A percentile compares a stretch with the other conserved stretches of the same genome.
Evolutionary conservation across 2,888 invertebrate genomes (phyloP).

Genomic region (Platycnemis pennipes): DNA sequence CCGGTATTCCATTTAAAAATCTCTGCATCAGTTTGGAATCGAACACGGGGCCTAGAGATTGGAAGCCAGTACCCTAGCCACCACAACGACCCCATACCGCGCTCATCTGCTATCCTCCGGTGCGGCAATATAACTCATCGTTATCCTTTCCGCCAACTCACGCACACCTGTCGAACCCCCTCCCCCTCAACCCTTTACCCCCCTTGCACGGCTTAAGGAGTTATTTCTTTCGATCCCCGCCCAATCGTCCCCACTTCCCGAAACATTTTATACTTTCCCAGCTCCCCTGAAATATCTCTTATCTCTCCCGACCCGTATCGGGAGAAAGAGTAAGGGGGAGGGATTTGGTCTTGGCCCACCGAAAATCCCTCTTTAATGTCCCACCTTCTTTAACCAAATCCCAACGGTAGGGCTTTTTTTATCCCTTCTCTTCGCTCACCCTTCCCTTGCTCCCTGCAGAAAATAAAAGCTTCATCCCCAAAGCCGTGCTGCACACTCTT

Average conservation of each 20-base stretch:
- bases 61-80: too few relatives aligned
- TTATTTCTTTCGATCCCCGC: neutral
- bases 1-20: too few relatives aligned
- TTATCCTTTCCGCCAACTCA: neutral
- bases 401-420: neutral
- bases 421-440: neutral
- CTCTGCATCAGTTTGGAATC: too few relatives aligned
- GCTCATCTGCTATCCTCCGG: too few relatives aligned
- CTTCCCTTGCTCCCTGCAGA: neutral
- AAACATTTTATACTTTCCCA: too few relatives aligned
- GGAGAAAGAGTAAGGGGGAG: neutral
- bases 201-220: neutral
- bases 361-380: slow-evolving; percentile 24
- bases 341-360: slow-evolving; percentile 20
- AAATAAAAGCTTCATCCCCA: neutral
- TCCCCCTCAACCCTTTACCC: neutral
- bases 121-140: neutral
- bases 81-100: too few relatives aligned
- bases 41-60: too few relatives aligned
- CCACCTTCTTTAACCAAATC: slow-evolving; percentile 39
- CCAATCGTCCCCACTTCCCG: neutral
- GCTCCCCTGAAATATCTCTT: too few relatives aligned
- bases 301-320: too few relatives aligned
- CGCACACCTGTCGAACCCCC: neutral
- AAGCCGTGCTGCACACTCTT: neutral